Conservation (phyloP, 2,113 vertebrate genomes). For the Zosterops lateralis region DNA sequence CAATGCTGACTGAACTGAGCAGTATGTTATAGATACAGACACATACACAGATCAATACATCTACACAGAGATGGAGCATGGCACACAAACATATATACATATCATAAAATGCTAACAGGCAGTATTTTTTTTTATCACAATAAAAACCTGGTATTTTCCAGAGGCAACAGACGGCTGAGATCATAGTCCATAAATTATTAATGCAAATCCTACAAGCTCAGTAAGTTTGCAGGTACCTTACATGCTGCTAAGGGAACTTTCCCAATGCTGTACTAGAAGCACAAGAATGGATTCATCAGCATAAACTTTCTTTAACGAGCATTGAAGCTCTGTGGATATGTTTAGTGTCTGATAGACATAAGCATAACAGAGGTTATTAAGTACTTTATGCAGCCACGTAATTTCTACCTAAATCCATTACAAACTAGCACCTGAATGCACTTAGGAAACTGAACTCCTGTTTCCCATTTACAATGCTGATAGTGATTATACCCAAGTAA, state of each 20-base stretch:
- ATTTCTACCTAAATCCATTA: neutral
- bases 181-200: neutral
- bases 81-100: fast-evolving
- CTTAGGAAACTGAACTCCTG: neutral
- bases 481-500: neutral
- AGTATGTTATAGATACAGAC: neutral
- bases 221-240: neutral
- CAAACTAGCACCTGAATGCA: neutral
- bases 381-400: neutral
- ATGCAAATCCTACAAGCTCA: neutral
- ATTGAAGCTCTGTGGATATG: neutral
- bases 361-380: neutral
- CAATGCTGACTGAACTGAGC: neutral
- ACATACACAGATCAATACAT: neutral
- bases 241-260: neutral
- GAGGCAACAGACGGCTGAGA: neutral
- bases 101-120: neutral
- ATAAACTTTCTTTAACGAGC: neutral
- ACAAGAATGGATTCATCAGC: neutral
- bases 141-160: neutral
- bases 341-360: neutral
- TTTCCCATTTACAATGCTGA: neutral
- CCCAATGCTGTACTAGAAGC: neutral
- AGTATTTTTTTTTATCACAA: neutral
- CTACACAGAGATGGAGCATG: neutral